Base-by-base conservation (phyloP, 1,140 invertebrate genomes). In the Drosophila asahinai region DNA sequence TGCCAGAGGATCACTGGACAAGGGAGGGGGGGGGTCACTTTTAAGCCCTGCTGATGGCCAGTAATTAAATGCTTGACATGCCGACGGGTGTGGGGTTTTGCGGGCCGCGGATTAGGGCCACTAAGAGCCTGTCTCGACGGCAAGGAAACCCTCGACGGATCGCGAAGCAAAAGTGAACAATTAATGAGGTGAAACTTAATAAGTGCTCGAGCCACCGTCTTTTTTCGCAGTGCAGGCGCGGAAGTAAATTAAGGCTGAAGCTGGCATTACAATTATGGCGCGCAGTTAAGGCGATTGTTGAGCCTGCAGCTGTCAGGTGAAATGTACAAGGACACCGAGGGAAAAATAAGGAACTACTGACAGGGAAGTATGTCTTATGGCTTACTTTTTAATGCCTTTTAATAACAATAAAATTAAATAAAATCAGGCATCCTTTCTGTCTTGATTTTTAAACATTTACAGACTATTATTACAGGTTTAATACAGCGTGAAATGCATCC, bases 21-120 rank as follows among this genome's bases (percentile, higher is more conserved):
- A 14, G 11, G 12, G 33, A 17, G 45, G 30, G 52, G 52, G 49
- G 58, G 49, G 68, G 57, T 75, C 51, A 73, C 60, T 87, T 87
- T 87, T 87, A 87, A 89, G 84, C 78, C 80, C 47, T 77, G 76
- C 84, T 89, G 84, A 89, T 89, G 84, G 81, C 54, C 86, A 89
- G 84, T 89, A 89, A 89, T 90, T 89, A 89, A 89, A 89, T 89
- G 84, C 86, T 89, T 89, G 84, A 89, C 84, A 89, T 89, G 78
- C 86, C 83, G 5, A 52, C 22, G 51, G 79, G 83, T 76, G 64
- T 82, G 83, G 73, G 83, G 65, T 63, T 61, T 48, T 58, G 61
- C 61, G 40, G 47, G 52, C 58, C 65, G 55, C 49, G 81, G 81
- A 84, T 84, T 84, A 84, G 82, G 60, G 72, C 25, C 61, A 40